A percentile compares a stretch with the other conserved stretches of the same genome.
phyloP scores from a whole-genome alignment of 2,888 invertebrate genomes.

The Deilephila porcellus region DNA sequence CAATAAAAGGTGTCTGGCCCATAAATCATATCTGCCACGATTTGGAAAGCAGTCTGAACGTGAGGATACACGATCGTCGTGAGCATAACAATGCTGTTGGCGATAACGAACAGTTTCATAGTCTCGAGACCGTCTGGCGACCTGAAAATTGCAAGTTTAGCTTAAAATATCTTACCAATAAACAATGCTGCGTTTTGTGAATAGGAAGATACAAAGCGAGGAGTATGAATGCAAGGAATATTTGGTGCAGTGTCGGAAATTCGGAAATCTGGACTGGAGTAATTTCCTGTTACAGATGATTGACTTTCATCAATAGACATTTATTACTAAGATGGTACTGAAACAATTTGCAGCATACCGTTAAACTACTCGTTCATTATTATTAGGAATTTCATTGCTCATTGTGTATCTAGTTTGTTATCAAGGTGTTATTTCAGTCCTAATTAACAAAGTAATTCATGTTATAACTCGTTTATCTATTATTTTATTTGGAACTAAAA shows the following conservation, averaged over 20 bases:
- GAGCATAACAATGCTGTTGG: conserved; percentile 89
- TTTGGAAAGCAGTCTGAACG: conserved; percentile 84
- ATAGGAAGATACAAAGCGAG: neutral
- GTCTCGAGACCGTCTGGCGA: conserved; percentile 88
- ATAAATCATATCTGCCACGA: conserved; percentile 80
- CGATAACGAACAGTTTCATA: conserved; percentile 92
- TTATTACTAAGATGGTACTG: too few relatives aligned
- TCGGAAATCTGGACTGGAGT: neutral
- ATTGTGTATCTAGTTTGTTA: too few relatives aligned
- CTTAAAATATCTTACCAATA: conserved; percentile 19
- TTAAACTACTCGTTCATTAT: neutral
- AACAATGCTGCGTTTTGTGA: conserved; percentile 9
- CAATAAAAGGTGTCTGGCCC: conserved; percentile 59
- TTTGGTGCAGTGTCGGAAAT: neutral
- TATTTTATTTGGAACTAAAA: too few relatives aligned
- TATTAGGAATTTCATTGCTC: neutral
- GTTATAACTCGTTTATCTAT: too few relatives aligned
- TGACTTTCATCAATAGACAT: too few relatives aligned
- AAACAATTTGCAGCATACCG: neutral
- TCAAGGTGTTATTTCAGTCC: too few relatives aligned
- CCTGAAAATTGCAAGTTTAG: conserved; percentile 56
- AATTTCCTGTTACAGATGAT: too few relatives aligned
- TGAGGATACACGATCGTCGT: conserved; percentile 90
- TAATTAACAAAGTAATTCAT: too few relatives aligned
- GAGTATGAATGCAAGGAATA: neutral